Percentiles rank a stretch among this genome's conserved stretches.
Conservation (phyloP, 2,888 invertebrate genomes). For the Scaptomyza cyrtandrae region DNA sequence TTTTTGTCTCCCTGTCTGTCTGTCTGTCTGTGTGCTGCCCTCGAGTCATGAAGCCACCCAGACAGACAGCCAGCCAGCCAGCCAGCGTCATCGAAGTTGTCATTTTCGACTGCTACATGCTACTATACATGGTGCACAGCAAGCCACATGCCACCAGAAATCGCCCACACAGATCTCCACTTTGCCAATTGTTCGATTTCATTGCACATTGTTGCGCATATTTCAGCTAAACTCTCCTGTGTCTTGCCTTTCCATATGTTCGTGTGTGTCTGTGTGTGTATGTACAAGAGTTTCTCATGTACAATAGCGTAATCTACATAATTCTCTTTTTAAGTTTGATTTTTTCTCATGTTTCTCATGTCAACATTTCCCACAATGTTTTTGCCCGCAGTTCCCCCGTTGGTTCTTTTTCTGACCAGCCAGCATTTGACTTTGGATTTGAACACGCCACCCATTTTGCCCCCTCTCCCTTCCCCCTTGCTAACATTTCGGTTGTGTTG, state of each 20-base stretch:
- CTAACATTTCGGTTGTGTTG: slow-evolving; percentile 24
- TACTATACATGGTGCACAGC: slow-evolving; percentile 37
- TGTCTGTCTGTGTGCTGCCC: slow-evolving; percentile 29
- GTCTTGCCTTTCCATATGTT: slow-evolving; percentile 20
- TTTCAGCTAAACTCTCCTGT: slow-evolving; percentile 58
- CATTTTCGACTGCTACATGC: slow-evolving; percentile 74
- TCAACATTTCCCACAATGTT: slow-evolving; percentile 73
- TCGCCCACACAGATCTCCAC: slow-evolving; percentile 48
- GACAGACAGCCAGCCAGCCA: slow-evolving; percentile 22
- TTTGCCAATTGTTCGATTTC: slow-evolving; percentile 77
- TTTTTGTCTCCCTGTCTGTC: slow-evolving; percentile 8
- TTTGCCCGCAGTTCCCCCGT: slow-evolving; percentile 24
- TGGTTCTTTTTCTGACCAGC: slow-evolving; percentile 18
- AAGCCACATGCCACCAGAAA: slow-evolving; percentile 28
- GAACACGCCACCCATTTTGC: slow-evolving; percentile 2
- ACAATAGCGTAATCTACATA: slow-evolving; percentile 81
- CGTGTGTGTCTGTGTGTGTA: slow-evolving; percentile 29
- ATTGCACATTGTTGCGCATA: slow-evolving; percentile 79
- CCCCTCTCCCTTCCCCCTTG: neutral
- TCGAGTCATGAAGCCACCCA: slow-evolving; percentile 42
- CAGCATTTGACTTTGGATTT: slow-evolving; percentile 36
- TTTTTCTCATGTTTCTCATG: slow-evolving; percentile 76
- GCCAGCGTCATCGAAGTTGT: slow-evolving; percentile 77
- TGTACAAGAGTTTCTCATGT: slow-evolving; percentile 71
- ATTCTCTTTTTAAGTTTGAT: slow-evolving; percentile 75